Evolutionary conservation across 2,888 invertebrate genomes (phyloP).

Genomic region (Drosophila demipolita): DNA sequence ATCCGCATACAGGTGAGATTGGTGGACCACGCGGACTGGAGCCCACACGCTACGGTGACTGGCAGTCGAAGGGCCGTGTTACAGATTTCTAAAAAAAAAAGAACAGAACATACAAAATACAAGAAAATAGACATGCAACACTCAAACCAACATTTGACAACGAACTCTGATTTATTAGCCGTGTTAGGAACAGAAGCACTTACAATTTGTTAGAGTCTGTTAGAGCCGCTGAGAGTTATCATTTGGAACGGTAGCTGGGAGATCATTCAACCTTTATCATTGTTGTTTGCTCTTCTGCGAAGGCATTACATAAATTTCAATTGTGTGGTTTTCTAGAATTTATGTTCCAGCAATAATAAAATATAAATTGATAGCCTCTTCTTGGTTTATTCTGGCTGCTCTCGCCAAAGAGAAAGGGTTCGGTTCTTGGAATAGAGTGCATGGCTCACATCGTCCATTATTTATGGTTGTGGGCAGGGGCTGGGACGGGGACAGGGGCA

Average conservation of each 20-base stretch:
- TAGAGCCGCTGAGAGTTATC: slow-evolving; percentile 16
- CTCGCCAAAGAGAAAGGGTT: slow-evolving; percentile 61
- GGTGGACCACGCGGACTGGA: slow-evolving; percentile 98
- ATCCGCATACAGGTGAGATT: slow-evolving; percentile 96
- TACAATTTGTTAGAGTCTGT: slow-evolving; percentile 54
- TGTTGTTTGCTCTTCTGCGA: slow-evolving; percentile 58
- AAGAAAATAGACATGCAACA: background rate
- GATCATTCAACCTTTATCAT: slow-evolving; percentile 41
- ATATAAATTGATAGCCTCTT: slow-evolving; percentile 60
- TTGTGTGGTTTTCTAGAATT: slow-evolving; percentile 69
- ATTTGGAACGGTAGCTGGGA: slow-evolving; percentile 58
- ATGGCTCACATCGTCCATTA: slow-evolving; percentile 55
- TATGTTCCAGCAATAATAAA: slow-evolving; percentile 54
- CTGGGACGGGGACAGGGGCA: slow-evolving; percentile 31
- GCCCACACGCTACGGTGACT: slow-evolving; percentile 99
- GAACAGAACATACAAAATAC: background rate
- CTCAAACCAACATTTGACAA: background rate
- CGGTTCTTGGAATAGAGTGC: slow-evolving; percentile 70
- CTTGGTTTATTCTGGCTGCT: too few species aligned
- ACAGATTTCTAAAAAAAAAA: slow-evolving; percentile 91
- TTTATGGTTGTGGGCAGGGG: slow-evolving; percentile 59
- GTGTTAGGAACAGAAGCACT: slow-evolving; percentile 67
- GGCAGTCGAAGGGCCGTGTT: slow-evolving; percentile 98
- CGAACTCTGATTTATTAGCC: slow-evolving; percentile 60
- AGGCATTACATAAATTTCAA: slow-evolving; percentile 75